Evolutionary conservation across 1,140 invertebrate genomes (phyloP).

Genomic region (Penaeus indicus): DNA sequence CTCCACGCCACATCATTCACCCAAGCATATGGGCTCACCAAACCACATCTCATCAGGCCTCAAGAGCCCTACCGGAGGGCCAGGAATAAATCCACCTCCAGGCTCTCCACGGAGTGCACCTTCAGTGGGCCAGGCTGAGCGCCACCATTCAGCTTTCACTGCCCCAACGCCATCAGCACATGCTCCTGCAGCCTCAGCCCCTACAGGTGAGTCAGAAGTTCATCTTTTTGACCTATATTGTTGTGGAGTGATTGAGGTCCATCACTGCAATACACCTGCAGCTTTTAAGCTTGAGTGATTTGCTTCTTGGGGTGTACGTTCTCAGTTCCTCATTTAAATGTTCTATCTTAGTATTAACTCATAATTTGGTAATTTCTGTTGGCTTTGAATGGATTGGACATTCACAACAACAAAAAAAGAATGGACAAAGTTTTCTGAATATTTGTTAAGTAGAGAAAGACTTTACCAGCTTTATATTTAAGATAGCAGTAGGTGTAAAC

Average conservation of each 20-base stretch:
- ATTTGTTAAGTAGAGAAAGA: too few relatives aligned
- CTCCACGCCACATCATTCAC: conserved; percentile 46
- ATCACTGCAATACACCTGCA: conserved; percentile 45
- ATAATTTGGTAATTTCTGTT: not conserved
- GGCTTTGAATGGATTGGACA: too few relatives aligned
- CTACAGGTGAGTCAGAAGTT: conserved; percentile 26
- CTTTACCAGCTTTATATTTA: too few relatives aligned
- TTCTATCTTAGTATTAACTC: conserved; percentile 15
- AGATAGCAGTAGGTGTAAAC: too few relatives aligned
- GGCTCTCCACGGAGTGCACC: conserved; percentile 41
- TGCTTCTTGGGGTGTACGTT: conserved; percentile 36
- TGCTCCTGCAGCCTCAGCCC: conserved; percentile 44
- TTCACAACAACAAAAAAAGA: too few relatives aligned
- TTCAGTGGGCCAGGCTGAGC: conserved; percentile 43
- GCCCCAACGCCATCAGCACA: conserved; percentile 59
- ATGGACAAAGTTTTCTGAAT: too few relatives aligned
- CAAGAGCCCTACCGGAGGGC: conserved; percentile 30
- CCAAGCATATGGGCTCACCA: conserved; percentile 52
- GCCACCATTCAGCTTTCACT: conserved; percentile 66
- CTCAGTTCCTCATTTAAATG: not conserved
- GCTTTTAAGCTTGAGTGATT: conserved; percentile 59
- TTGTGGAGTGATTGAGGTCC: conserved; percentile 33
- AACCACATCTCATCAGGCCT: conserved; percentile 42
- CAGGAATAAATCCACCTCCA: conserved; percentile 4
- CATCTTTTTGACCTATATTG: conserved; percentile 6